Evolutionary conservation across 2,113 vertebrate genomes (phyloP), one percentile per base, ranked within the genome.

Genomic region (Urocitellus parryii): DNA sequence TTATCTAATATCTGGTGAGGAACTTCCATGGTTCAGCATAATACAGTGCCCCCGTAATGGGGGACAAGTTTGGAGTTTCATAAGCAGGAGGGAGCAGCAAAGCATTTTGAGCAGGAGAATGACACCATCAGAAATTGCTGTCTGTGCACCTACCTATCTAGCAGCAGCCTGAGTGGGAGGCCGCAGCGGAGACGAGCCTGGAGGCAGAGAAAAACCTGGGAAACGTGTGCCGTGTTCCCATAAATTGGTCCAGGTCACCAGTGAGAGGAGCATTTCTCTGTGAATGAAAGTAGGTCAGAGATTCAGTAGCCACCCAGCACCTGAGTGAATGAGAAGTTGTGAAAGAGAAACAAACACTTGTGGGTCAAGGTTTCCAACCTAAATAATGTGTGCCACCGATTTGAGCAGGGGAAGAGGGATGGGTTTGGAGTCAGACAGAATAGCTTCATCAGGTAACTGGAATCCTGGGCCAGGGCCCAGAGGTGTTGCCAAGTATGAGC

Each of bases 231-330:
- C 3, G 32, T 42, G 2, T 65, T 51, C 51, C 73, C 14, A 4
- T 39, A 27, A 65, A 32, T 48, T 39, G 53, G 51, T 8, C 10
- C 86, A 27, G 5, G 34, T 81, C 25, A 32, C 82, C 25, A 12
- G 87, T 11, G 63, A 94, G 81, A 91, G 72, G 76, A 67, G 48
- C 14, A 1, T 51, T 86, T 65, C 45, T 92, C 90, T 80, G 63
- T 80, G 51, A 87, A 72, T 53, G 77, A 84, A 96, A 96, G 72
- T 76, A 51, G 84, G 88, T 67, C 45, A 84, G 51, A 85, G 91
- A 76, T 61, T n/a, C 24, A 29, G 65, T 3, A 61, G 67, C 81
- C 61, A 16, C 85, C 0, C 45, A 29, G 61, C 81, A 78, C 84
- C 68, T 68, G 79, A 90, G 48, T 77, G 86, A 92, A 94, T 32